These are phyloP conservation scores for Aphodius granarius DNA, from an alignment of 2,888 invertebrate species.

Conservation along the genomic window DNA sequence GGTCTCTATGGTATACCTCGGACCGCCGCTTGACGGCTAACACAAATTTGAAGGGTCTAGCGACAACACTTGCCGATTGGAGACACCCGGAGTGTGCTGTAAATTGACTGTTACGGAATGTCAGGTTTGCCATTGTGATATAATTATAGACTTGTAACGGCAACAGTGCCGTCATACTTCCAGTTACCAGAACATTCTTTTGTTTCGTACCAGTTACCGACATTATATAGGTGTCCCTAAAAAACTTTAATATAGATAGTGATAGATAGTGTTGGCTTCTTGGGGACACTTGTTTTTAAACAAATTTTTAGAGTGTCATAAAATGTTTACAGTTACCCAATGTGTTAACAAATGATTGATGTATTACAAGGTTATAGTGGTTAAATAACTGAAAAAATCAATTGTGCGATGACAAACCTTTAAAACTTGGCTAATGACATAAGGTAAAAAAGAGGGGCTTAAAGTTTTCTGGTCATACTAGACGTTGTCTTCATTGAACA, in stretches of 20 bases:
- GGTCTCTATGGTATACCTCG: slow-evolving; percentile 98
- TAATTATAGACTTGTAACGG: slow-evolving; percentile 21
- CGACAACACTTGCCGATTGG: background rate
- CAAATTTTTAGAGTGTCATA: too few species aligned
- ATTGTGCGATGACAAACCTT: too few species aligned
- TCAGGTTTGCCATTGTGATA: slow-evolving; percentile 56
- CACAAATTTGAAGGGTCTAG: slow-evolving; percentile 36
- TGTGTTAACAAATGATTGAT: background rate
- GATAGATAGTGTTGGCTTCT: background rate
- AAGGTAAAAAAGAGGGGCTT: too few species aligned
- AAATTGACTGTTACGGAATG: slow-evolving; percentile 44
- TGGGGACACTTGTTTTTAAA: too few species aligned
- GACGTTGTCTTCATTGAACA: too few species aligned
- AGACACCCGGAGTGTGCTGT: slow-evolving; percentile 15
- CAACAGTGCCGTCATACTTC: slow-evolving; percentile 19
- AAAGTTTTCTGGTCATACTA: too few species aligned
- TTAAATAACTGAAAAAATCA: background rate
- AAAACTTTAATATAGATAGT: background rate
- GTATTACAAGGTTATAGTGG: background rate
- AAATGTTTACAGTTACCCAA: background rate
- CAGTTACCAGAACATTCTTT: slow-evolving; percentile 18
- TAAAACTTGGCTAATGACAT: too few species aligned
- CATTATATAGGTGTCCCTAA: background rate
- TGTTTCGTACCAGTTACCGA: background rate
- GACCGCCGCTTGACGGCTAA: slow-evolving; percentile 95